These are phyloP conservation scores for Agrilus biguttatus DNA, from an alignment of 2,888 invertebrate species.

Conservation along the genomic window DNA sequence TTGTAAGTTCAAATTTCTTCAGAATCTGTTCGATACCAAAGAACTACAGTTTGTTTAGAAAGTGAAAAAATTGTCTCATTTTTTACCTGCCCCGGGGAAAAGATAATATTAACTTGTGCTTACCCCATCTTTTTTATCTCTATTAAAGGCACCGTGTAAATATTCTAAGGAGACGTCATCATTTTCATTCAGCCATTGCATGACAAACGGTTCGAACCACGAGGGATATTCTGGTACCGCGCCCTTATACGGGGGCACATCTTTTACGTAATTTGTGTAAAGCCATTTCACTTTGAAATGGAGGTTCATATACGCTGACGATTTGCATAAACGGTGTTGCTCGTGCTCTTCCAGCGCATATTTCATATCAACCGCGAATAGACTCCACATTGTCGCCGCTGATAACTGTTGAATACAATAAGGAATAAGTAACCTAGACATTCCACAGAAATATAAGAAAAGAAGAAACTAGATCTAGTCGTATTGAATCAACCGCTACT, in stretches of 20 bases:
- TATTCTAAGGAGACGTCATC: conserved; percentile 98
- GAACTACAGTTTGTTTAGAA: too few relatives aligned
- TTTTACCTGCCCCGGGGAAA: too few relatives aligned
- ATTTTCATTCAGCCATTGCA: conserved; percentile 99
- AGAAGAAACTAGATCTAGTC: neutral
- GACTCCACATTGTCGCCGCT: conserved; percentile 94
- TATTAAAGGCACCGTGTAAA: conserved; percentile 94
- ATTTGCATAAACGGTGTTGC: conserved; percentile 87
- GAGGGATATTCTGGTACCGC: conserved; percentile 97
- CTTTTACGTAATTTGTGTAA: conserved; percentile 93
- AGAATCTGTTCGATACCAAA: too few relatives aligned
- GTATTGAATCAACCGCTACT: neutral
- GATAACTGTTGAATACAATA: conserved; percentile 54
- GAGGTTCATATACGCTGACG: conserved; percentile 98
- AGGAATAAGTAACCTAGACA: neutral
- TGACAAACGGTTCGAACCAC: conserved; percentile 99
- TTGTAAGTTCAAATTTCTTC: too few relatives aligned
- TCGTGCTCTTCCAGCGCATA: conserved; percentile 97
- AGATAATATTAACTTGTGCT: too few relatives aligned
- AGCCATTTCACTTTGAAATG: conserved; percentile 99
- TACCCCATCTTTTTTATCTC: conserved; percentile 92
- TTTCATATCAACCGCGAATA: conserved; percentile 95
- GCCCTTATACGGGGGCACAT: conserved; percentile 93
- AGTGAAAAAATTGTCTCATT: too few relatives aligned
- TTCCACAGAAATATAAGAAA: neutral